Evolutionary conservation across 2,797 vertebrate species (phyloP), one percentile per base, ranked within the genome.

Genomic region (Pelobates cultripes): DNA sequence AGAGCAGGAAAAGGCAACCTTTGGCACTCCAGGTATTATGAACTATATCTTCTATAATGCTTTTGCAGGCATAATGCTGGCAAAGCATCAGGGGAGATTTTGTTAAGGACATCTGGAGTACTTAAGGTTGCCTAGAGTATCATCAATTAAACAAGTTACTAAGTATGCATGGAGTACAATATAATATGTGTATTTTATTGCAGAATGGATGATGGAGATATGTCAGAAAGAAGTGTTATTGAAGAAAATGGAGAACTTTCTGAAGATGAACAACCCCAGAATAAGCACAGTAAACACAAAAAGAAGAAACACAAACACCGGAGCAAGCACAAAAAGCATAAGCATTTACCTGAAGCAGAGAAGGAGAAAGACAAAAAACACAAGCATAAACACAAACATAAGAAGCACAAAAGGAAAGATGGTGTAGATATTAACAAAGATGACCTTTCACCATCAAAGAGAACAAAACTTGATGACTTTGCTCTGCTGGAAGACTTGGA

Each of bases 281-380:
- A 86, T 86, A 95, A 95, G 85, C 93, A 93, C 84, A 93, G 89
- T 88, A 96, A 98, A 90, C 97, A 99, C 91, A 99, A 99, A 94
- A 96, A 98, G 91, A 99, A 99, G 95, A 99, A 99, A 92, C 98
- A 98, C 88, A 99, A 99, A 92, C 98, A 99, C 86, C 95, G 97
- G 75, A 97, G 95, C 88, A 99, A 99, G 92, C 98, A 98, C 92
- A 99, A 99, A 96, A 99, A 99, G 87, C 97, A 98, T 88, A 99
- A 99, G 92, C 97, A 97, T 87, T 95, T 94, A 78, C 93, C 95
- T 41, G 97, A 98, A 73, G 98, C 98, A 71, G 97, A 98, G 87
- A 93, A 92, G 87, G 47, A 51, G 5, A 93, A 92, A 87, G 94
- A 95, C 55, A 97, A 95, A 88, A 98, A 97, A 87, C 97, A 97